Evolutionary conservation across 2,888 invertebrate species (phyloP), one percentile per base, ranked within the genome.

Genomic region (Tryphoninae sp.): DNA sequence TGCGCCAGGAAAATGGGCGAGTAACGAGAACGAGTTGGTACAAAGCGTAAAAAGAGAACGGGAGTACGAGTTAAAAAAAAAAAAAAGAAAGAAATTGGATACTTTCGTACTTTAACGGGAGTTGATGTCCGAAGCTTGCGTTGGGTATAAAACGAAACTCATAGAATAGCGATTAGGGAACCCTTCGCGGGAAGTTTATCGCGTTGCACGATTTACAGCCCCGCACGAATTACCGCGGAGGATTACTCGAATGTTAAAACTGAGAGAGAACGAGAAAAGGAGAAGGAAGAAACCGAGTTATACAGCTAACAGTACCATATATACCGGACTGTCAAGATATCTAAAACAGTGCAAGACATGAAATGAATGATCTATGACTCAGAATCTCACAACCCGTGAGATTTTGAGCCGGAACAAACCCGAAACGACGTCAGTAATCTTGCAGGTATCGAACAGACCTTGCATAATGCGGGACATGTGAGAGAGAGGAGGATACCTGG

Each of bases 91-190:
- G 49, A 80, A 65, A 67, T 72, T 55, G 75, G 33, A 73, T 74
- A 69, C 58, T 62, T 81, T 58, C n/a, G 77, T 77, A 72, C 72
- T 55, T 73, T 49, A 58, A 68, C 22, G 45, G 33, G 4, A 73
- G 62, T 72, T 72, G 4, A 62, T 73, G 53, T 19, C 33, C 26
- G 55, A 42, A 58, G 40, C 49, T 19, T 40, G 9, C 22, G 23
- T 69, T 19, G 73, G 51, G 73, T 59, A 59, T 69, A 53, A 19
- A 42, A 73, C 55, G 74, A 78, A 85, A 80, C 83, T 86, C 87
- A 84, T 87, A 86, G 86, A 85, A 85, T 86, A 88, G 86, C 87
- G 86, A 88, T 88, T 89, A 89, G 85, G 76, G 26, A 42, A 82
- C 81, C 80, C 83, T 86, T 83, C 84, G 83, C 84, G 84, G 82